A percentile compares a stretch with the other conserved stretches of the same genome.
phyloP scores from a whole-genome alignment of 2,113 vertebrate species.

The Anolis sagrei region DNA sequence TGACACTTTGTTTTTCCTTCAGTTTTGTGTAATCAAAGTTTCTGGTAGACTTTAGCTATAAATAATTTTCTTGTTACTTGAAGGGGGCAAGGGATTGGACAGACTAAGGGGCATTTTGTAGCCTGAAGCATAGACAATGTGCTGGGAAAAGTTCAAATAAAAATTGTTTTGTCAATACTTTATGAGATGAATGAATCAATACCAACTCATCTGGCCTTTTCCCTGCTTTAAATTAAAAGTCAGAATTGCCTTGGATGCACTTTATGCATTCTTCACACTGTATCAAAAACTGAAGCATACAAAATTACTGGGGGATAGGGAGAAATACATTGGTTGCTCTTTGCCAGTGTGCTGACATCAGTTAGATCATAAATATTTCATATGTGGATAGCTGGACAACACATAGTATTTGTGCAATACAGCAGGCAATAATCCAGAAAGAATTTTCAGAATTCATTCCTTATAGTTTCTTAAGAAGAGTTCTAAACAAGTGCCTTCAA shows the following conservation, averaged over 20 bases:
- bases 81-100: not conserved
- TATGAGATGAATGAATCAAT: constrained; percentile 34
- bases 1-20: constrained; percentile 30
- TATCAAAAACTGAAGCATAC: constrained; percentile 3
- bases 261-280: constrained; percentile 22
- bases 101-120: not conserved
- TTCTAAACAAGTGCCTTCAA: constrained; percentile 4
- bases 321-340: constrained; percentile 25
- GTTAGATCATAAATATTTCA: constrained; percentile 34
- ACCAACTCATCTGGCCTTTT: constrained; percentile 16
- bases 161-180: constrained; percentile 39
- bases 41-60: constrained; percentile 1
- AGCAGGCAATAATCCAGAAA: constrained; percentile 25
- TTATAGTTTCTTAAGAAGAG: constrained; percentile 16
- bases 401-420: constrained; percentile 15
- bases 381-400: not conserved
- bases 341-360: constrained; percentile 16
- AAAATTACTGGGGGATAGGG: not conserved
- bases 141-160: constrained; percentile 28
- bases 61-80: constrained; percentile 14
- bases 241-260: constrained; percentile 22
- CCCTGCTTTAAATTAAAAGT: constrained; percentile 33
- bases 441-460: constrained; percentile 2
- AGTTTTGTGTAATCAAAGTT: constrained; percentile 24
- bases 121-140: constrained; percentile 6